Evolutionary conservation across 2,113 vertebrate species (phyloP), one percentile per base, ranked within the genome.

Genomic region (Centropus unirufus): DNA sequence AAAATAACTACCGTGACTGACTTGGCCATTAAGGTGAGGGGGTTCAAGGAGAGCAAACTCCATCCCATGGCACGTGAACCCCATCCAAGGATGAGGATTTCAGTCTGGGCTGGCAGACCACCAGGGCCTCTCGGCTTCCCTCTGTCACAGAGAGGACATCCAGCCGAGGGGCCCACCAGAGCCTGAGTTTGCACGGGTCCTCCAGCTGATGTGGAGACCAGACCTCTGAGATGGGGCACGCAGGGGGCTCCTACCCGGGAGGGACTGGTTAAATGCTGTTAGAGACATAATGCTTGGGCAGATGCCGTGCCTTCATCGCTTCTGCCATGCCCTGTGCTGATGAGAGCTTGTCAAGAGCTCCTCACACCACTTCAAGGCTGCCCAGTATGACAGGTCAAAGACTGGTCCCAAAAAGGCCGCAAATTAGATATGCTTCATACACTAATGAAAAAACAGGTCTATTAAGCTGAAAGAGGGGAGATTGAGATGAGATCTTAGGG

Each of bases 231-330:
- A 51, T 20, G 57, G 12, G 62, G n/a, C 27, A 17, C 9, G 1
- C 3, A 4, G 4, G 61, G 34, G 5, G 6, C 13, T 30, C 11
- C 10, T 10, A 21, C 52, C 36, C 26, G 6, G 40, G 58, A 24
- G 23, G 49, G 57, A 32, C 0, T 1, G 7, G 22, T 39, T 40
- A 20, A 15, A 14, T 49, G 5, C n/a, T 2, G 2, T 27, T 9
- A 14, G n/a, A 34, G 46, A 47, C 36, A 47, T 63, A 7, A 4
- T 0, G 1, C 54, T 46, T 0, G 1, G 42, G 22, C 10, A 20
- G 36, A 7, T 5, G 14, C 36, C 34, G 11, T 6, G 0, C 22
- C 30, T 44, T 21, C 55, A 18, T 4, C 6, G 4, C 16, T 49
- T 52, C 77, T 75, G 24, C 17, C 14, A 3, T 0, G 3, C 30